Conservation (phyloP, 2,797 vertebrate species). For the Gastrophryne carolinensis region DNA sequence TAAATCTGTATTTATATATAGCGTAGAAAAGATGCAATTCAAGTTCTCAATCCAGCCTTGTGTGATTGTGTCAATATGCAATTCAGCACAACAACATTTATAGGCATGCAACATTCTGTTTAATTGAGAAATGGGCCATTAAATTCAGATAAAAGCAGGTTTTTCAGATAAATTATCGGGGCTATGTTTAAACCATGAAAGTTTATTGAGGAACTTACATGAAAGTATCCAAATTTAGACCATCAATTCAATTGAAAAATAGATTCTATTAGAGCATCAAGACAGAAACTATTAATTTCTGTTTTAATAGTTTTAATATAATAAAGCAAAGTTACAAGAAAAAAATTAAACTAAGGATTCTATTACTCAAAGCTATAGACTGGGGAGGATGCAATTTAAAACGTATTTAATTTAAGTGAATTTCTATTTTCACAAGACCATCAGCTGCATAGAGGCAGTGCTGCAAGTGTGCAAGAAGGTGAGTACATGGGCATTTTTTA, state of each 20-base stretch:
- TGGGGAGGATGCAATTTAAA: neutral
- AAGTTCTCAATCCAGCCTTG: too few relatives aligned
- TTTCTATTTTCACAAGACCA: too few relatives aligned
- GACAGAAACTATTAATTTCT: conserved; percentile 37
- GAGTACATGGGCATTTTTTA: too few relatives aligned
- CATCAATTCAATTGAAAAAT: conserved; percentile 26
- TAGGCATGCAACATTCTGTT: neutral
- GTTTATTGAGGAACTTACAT: conserved; percentile 2
- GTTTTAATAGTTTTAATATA: conserved; percentile 28
- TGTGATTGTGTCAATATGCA: too few relatives aligned
- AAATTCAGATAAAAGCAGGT: neutral
- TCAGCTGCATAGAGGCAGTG: too few relatives aligned
- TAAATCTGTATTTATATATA: too few relatives aligned
- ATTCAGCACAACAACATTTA: neutral
- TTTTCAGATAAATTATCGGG: neutral
- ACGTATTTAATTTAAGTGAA: conserved; percentile 13
- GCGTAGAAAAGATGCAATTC: too few relatives aligned
- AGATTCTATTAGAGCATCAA: conserved; percentile 12
- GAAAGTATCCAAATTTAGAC: conserved; percentile 15
- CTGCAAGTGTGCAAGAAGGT: too few relatives aligned
- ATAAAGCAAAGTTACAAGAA: conserved; percentile 24
- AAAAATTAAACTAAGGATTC: conserved; percentile 16
- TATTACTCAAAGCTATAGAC: conserved; percentile 24
- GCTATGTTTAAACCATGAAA: neutral
- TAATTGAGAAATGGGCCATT: neutral